These are phyloP conservation scores for Bungarus multicinctus DNA, from an alignment of 2,113 vertebrate species.

Conservation along the genomic window DNA sequence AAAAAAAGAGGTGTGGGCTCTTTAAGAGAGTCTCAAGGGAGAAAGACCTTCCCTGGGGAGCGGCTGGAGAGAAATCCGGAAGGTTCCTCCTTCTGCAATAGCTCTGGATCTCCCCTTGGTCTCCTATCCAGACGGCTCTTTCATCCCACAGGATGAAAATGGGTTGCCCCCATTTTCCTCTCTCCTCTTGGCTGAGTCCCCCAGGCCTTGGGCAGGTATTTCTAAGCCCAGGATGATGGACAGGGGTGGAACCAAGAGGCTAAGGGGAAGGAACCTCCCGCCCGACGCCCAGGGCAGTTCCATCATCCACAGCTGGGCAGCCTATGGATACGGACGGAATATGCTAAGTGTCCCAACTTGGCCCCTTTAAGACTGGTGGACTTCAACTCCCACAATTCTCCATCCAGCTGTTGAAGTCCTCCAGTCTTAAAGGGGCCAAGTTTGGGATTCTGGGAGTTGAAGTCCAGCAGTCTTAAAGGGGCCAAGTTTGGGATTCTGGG, in stretches of 20 bases:
- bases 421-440: no score
- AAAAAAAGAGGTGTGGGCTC: accelerated
- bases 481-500: no score
- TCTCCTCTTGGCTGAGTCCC: no score
- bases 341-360: not conserved
- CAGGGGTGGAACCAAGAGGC: not conserved
- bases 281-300: not conserved
- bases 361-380: no score
- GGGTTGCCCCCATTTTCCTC: not conserved
- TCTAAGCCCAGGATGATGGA: not conserved
- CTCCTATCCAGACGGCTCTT: not conserved
- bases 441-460: no score
- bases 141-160: not conserved
- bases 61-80: no score
- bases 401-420: no score
- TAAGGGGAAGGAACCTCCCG: not conserved
- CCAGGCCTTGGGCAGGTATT: not conserved
- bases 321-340: not conserved
- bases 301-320: not conserved
- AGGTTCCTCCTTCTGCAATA: not conserved
- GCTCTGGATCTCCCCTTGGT: not conserved
- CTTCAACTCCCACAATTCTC: no score
- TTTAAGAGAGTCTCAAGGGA: not conserved
- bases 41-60: no score
- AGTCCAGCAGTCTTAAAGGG: no score